Percentiles rank a stretch among this genome's conserved stretches.
Evolutionary conservation across 1,140 invertebrate species (phyloP).

Genomic region (Fopius arisanus): DNA sequence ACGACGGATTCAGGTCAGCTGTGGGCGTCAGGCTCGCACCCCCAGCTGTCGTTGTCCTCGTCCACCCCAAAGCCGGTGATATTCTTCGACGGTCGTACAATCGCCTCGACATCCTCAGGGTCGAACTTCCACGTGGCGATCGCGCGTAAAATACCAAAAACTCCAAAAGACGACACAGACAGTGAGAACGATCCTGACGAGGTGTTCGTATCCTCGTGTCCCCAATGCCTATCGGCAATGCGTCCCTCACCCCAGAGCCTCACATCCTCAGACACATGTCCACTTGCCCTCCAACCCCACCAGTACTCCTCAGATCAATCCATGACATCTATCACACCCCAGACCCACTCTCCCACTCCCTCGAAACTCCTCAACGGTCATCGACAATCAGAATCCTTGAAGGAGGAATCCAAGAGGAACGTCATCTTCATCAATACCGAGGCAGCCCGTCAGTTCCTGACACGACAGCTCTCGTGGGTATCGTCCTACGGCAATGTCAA

Average conservation of each 20-base stretch:
- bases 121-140: constrained; percentile 74
- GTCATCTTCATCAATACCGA: constrained; percentile 77
- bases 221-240: constrained; percentile 67
- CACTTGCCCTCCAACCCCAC: constrained; percentile 57
- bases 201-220: constrained; percentile 72
- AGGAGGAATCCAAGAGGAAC: constrained; percentile 70
- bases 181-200: constrained; percentile 70
- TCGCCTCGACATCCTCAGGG: constrained; percentile 72
- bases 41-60: constrained; percentile 72
- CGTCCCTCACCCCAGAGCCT: constrained; percentile 52
- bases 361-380: constrained; percentile 1
- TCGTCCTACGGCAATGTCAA: constrained; percentile 68
- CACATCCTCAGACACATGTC: constrained; percentile 64
- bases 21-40: constrained; percentile 78
- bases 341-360: constrained; percentile 53
- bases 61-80: constrained; percentile 70
- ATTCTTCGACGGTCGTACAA: constrained; percentile 73
- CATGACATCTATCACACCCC: constrained; percentile 61
- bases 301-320: constrained; percentile 66
- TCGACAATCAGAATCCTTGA: constrained; percentile 47
- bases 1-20: constrained; percentile 75
- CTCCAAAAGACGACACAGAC: constrained; percentile 68
- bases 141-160: constrained; percentile 68
- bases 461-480: constrained; percentile 77
- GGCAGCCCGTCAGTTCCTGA: constrained; percentile 75